Percentiles rank a stretch among this genome's conserved stretches.
phyloP scores from a whole-genome alignment of 1,140 invertebrate species.

The Aricia agestis region DNA sequence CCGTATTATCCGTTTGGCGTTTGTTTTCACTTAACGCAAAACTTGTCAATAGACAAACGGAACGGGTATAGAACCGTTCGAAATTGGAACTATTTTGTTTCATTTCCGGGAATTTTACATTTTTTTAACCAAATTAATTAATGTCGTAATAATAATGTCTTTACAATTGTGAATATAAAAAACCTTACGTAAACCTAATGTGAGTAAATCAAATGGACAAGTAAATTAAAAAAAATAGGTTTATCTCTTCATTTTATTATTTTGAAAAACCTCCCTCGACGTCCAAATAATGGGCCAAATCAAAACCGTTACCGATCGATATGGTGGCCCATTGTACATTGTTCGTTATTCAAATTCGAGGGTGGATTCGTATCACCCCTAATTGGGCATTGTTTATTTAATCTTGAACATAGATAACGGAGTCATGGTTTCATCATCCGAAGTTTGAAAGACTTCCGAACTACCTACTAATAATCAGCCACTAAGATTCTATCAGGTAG shows the following conservation, averaged over 20 bases:
- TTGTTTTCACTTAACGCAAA: constrained; percentile 17
- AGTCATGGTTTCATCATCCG: neutral
- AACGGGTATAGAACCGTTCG: constrained; percentile 3
- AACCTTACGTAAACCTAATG: too few relatives aligned
- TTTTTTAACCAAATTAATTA: neutral
- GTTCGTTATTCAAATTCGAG: constrained; percentile 15
- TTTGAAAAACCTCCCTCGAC: neutral
- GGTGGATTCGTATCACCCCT: neutral
- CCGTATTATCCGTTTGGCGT: constrained; percentile 7
- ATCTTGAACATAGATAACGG: neutral
- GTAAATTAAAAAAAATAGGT: neutral
- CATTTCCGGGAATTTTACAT: neutral
- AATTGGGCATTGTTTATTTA: constrained; percentile 7
- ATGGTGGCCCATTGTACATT: constrained; percentile 20
- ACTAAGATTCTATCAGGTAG: neutral
- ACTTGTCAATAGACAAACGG: constrained; percentile 12
- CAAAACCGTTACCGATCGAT: constrained; percentile 22
- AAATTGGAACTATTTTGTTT: constrained; percentile 9
- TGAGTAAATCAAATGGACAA: too few relatives aligned
- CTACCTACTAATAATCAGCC: neutral
- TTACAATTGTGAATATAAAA: neutral
- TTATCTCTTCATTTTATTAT: neutral
- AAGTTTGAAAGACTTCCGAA: neutral
- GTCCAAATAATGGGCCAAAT: neutral
- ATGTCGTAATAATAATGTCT: too few relatives aligned